phyloP scores from a whole-genome alignment of 2,797 vertebrate species.

The Thunnus albacares region DNA sequence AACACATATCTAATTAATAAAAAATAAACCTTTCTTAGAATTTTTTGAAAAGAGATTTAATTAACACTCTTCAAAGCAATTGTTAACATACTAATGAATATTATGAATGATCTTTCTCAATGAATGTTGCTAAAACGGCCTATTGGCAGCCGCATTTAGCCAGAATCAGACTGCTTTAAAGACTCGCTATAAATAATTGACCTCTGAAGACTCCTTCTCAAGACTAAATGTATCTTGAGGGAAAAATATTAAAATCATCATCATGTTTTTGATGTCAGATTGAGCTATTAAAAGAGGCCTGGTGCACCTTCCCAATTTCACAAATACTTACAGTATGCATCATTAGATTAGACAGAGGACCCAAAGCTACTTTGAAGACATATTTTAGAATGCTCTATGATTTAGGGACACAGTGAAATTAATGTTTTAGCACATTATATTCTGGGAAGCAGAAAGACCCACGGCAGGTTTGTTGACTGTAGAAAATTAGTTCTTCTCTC shows the following conservation, averaged over 20 bases:
- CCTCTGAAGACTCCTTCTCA: conserved; percentile 12
- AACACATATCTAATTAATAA: conserved; percentile 21
- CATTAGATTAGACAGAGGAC: conserved; percentile 27
- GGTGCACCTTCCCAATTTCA: conserved; percentile 26
- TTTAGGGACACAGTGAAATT: conserved; percentile 33
- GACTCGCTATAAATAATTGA: conserved; percentile 33
- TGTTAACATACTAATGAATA: conserved; percentile 1
- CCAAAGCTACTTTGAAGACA: conserved; percentile 27
- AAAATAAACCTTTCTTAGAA: neutral
- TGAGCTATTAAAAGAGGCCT: conserved; percentile 24
- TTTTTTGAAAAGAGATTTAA: conserved; percentile 13
- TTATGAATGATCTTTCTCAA: neutral
- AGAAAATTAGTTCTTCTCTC: conserved; percentile 26
- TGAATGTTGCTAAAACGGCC: conserved; percentile 9
- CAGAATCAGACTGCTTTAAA: conserved; percentile 27
- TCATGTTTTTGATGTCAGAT: conserved; percentile 28
- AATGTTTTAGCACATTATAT: conserved; percentile 18
- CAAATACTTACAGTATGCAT: neutral
- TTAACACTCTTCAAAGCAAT: conserved; percentile 12
- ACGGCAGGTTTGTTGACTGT: conserved; percentile 40
- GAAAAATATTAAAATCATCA: conserved; percentile 25
- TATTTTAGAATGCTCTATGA: conserved; percentile 36
- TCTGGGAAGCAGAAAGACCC: conserved; percentile 11
- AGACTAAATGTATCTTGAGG: neutral
- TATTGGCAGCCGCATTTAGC: conserved; percentile 5